Evolutionary conservation across 1,140 invertebrate genomes (phyloP).

Genomic region (Physella acuta): DNA sequence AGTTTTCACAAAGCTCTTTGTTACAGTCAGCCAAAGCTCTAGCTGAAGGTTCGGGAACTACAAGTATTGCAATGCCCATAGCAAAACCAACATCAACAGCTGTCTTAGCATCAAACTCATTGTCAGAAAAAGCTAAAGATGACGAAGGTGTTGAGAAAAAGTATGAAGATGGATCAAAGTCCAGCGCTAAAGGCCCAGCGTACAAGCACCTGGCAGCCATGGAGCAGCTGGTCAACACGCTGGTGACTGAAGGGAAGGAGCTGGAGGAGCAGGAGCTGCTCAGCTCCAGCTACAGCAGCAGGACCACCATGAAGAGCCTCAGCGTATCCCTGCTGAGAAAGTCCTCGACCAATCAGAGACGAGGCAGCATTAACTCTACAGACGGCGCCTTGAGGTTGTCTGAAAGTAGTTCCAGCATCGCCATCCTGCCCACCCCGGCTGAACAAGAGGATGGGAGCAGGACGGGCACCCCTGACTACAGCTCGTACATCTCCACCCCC

Average conservation of each 20-base stretch:
- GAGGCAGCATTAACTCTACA: background rate
- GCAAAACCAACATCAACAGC: too few species aligned
- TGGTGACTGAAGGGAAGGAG: constrained; percentile 10
- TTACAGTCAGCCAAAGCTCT: background rate
- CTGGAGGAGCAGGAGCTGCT: constrained; percentile 2
- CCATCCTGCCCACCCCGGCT: background rate
- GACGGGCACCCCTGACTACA: background rate
- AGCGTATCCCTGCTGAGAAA: constrained; percentile 3
- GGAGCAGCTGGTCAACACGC: constrained; percentile 17
- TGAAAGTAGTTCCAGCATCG: constrained; percentile 17
- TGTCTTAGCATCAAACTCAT: too few species aligned
- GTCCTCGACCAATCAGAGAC: background rate
- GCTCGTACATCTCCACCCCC: background rate
- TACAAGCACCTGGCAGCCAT: constrained; percentile 11
- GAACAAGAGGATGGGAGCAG: background rate
- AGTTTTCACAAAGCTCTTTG: background rate
- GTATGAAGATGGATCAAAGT: background rate
- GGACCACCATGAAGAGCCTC: background rate
- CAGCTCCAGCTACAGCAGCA: background rate
- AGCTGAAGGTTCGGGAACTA: background rate
- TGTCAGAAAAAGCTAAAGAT: background rate
- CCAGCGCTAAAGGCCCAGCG: background rate
- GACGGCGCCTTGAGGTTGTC: constrained; percentile 4
- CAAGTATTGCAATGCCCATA: background rate
- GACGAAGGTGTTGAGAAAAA: background rate